Evolutionary conservation across 1,140 invertebrate genomes (phyloP).

Genomic region (Phocides pigmalion): DNA sequence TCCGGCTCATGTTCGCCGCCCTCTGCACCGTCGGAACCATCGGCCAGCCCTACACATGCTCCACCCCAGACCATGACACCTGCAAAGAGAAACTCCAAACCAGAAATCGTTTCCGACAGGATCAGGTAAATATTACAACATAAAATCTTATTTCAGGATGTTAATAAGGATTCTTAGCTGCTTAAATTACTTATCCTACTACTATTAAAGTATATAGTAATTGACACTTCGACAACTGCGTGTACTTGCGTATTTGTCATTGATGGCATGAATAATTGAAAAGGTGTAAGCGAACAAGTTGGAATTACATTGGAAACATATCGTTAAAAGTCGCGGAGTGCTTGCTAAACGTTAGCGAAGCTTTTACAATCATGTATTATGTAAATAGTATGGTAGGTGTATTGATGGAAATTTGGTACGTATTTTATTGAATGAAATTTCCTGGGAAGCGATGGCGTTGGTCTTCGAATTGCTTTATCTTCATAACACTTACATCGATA

Average conservation of each 20-base stretch:
- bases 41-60: constrained; percentile 82
- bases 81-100: constrained; percentile 89
- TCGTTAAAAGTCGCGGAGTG: constrained; percentile 42
- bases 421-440: constrained; percentile 6
- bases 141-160: background rate
- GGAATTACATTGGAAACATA: constrained; percentile 36
- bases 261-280: constrained; percentile 40
- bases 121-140: constrained; percentile 86
- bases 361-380: no score
- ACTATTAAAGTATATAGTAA: background rate
- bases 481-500: background rate
- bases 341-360: constrained; percentile 36
- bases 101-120: constrained; percentile 92
- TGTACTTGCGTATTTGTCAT: constrained; percentile 18
- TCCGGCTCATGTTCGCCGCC: constrained; percentile 82
- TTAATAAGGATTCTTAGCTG: no score
- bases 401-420: no score
- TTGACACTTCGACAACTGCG: constrained; percentile 4
- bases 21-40: constrained; percentile 74
- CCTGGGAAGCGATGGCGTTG: background rate
- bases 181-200: no score
- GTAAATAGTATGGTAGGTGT: no score
- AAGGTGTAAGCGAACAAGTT: constrained; percentile 38
- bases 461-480: background rate
- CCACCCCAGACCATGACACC: constrained; percentile 77